Percentiles rank a stretch among this genome's conserved stretches.
These are phyloP conservation scores for Tachysurus vachellii DNA, from an alignment of 2,113 vertebrate genomes.

Conservation along the genomic window DNA sequence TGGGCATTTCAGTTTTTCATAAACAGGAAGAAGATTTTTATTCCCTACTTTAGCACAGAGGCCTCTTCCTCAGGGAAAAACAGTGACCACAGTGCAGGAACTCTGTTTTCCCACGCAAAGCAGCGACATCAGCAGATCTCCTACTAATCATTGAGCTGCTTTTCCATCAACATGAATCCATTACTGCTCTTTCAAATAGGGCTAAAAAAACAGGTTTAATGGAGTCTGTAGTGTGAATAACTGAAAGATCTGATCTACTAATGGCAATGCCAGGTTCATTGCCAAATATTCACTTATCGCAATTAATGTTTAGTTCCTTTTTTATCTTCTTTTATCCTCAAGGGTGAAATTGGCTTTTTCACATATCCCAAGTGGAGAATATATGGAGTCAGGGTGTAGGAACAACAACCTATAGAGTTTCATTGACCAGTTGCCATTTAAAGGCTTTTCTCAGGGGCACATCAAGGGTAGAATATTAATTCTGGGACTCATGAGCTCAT, in stretches of 20 bases:
- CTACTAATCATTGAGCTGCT: slow-evolving; percentile 1
- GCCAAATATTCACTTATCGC: slow-evolving; percentile 9
- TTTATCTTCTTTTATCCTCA: background rate
- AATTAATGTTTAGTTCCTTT: background rate
- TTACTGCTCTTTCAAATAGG: slow-evolving; percentile 12
- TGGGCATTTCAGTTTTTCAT: slow-evolving; percentile 5
- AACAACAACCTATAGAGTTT: background rate
- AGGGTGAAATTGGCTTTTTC: background rate
- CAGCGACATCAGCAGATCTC: background rate
- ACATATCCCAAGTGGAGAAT: background rate
- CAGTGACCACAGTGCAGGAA: slow-evolving; percentile 32
- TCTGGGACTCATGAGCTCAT: slow-evolving; percentile 24
- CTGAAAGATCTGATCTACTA: background rate
- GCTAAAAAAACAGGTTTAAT: slow-evolving; percentile 20
- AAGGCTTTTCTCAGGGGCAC: slow-evolving; percentile 14
- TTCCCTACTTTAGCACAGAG: slow-evolving; percentile 31
- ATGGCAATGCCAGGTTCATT: background rate
- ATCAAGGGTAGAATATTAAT: background rate
- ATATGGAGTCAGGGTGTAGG: background rate
- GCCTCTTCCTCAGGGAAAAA: slow-evolving; percentile 39
- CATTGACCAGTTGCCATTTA: slow-evolving; percentile 11
- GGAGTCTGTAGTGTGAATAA: slow-evolving; percentile 1
- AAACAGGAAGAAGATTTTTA: slow-evolving; percentile 48
- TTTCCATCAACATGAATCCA: slow-evolving; percentile 37
- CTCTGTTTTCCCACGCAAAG: slow-evolving; percentile 48